These are phyloP conservation scores for Mustelus asterias DNA, from an alignment of 2,113 vertebrate species.

Conservation along the genomic window DNA sequence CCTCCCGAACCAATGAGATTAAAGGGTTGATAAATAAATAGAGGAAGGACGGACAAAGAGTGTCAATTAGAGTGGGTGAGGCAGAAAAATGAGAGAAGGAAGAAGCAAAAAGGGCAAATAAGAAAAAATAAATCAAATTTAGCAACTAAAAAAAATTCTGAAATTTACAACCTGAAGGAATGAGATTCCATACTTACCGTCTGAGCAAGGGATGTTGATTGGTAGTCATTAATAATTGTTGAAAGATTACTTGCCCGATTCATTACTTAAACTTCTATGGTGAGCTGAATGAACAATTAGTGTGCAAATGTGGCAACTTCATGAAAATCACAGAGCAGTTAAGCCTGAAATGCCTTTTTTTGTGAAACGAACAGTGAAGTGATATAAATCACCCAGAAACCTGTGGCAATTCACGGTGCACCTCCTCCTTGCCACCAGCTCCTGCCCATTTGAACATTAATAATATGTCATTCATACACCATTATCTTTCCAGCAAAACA, in stretches of 20 bases:
- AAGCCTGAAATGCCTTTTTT: not conserved
- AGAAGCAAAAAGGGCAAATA: not conserved
- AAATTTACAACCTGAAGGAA: too few relatives aligned
- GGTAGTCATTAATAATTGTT: not conserved
- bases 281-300: not conserved
- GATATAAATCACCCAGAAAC: not conserved
- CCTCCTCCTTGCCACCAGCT: not conserved
- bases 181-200: too few relatives aligned
- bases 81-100: not conserved
- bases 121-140: not conserved
- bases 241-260: not conserved
- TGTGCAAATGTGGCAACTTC: not conserved
- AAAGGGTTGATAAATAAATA: too few relatives aligned
- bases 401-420: not conserved
- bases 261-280: not conserved
- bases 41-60: too few relatives aligned
- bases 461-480: not conserved
- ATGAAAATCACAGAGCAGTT: not conserved
- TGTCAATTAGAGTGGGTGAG: too few relatives aligned
- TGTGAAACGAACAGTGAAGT: not conserved
- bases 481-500: not conserved
- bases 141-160: too few relatives aligned
- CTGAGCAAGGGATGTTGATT: too few relatives aligned
- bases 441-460: not conserved
- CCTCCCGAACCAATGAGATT: too few relatives aligned